A percentile compares a stretch with the other conserved stretches of the same genome.
phyloP scores from a whole-genome alignment of 1,140 invertebrate species.

The Anastrepha obliqua region DNA sequence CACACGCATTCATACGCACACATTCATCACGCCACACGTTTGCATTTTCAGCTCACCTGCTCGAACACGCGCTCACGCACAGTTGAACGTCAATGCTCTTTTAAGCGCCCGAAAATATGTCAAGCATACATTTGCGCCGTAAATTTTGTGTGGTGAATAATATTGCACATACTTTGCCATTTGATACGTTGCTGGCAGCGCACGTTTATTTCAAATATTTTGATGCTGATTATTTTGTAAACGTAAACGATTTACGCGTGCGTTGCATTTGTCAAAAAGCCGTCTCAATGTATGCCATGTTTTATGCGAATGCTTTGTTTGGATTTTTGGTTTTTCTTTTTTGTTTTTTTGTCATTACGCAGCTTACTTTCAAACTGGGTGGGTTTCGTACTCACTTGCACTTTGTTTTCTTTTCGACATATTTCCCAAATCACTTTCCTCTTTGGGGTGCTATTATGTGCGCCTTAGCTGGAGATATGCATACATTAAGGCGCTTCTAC shows the following conservation, averaged over 20 bases:
- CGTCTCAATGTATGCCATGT: constrained; percentile 10
- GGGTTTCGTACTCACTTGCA: too few species aligned
- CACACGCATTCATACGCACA: not conserved
- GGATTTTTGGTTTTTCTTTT: not conserved
- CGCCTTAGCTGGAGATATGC: not conserved
- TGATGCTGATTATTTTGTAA: constrained; percentile 16
- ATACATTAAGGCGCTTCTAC: constrained; percentile 26
- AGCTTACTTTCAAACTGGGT: not conserved
- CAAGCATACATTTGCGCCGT: not conserved
- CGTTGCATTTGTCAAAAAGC: not conserved
- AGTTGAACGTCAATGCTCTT: constrained; percentile 13
- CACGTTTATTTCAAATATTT: constrained; percentile 15
- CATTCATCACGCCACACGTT: not conserved
- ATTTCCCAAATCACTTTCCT: constrained; percentile 46
- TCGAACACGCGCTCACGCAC: constrained; percentile 24
- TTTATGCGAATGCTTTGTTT: constrained; percentile 20
- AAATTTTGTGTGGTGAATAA: not conserved
- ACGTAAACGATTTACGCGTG: not conserved
- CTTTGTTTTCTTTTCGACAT: constrained; percentile 24
- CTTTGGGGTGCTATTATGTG: not conserved
- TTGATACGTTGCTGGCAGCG: not conserved
- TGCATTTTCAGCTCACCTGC: constrained; percentile 9
- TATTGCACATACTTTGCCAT: not conserved
- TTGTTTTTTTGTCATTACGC: not conserved
- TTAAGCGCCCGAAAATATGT: constrained; percentile 42